A percentile compares a stretch with the other conserved stretches of the same genome.
Conservation (phyloP, 2,113 vertebrate genomes). For the Hemichromis elongatus region DNA sequence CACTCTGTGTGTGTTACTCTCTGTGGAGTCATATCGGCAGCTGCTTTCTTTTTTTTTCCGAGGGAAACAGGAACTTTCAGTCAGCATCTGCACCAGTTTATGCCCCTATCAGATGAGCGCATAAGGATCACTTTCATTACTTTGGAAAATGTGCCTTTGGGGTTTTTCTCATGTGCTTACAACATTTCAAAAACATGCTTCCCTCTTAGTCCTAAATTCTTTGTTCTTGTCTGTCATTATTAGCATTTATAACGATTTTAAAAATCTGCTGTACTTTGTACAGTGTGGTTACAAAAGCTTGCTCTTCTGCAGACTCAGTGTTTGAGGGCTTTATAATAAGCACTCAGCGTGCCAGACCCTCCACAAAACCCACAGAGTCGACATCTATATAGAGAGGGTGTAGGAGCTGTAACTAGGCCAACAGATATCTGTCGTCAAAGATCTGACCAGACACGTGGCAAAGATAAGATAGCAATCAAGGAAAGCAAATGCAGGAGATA, state of each 20-base stretch:
- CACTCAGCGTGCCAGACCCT: background rate
- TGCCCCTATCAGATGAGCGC: background rate
- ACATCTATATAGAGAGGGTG: accelerated
- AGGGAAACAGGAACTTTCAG: background rate
- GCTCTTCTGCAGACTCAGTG: background rate
- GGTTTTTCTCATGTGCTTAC: background rate
- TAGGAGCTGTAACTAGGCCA: background rate
- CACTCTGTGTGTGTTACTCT: background rate
- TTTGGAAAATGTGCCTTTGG: background rate
- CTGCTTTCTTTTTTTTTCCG: background rate
- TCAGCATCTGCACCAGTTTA: background rate
- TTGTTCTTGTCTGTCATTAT: background rate
- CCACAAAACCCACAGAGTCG: background rate
- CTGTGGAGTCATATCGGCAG: background rate
- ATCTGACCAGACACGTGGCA: background rate
- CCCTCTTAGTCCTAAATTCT: background rate
- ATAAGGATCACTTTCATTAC: background rate
- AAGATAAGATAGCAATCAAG: background rate
- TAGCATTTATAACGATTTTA: background rate
- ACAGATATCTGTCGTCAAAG: background rate
- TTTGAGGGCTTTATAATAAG: background rate
- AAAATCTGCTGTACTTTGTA: background rate
- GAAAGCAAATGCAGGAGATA: background rate
- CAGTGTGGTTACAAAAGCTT: accelerated
- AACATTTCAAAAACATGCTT: background rate